These are phyloP conservation scores for Panurus biarmicus DNA, from an alignment of 2,113 vertebrate genomes.

Conservation along the genomic window DNA sequence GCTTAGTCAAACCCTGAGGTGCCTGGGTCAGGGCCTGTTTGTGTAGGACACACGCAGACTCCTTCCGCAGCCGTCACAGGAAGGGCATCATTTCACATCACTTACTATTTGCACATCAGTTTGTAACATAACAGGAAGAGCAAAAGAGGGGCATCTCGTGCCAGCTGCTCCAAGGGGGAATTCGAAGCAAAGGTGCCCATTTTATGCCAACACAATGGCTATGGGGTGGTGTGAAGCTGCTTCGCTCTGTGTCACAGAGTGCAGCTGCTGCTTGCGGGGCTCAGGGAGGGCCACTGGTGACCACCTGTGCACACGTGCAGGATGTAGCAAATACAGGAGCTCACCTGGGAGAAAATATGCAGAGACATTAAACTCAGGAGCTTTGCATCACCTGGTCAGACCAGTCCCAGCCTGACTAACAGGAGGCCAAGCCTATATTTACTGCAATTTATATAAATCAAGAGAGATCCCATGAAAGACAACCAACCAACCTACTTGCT, in stretches of 20 bases:
- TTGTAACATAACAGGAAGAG: background rate
- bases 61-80: background rate
- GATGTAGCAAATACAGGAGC: background rate
- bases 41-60: fast-evolving
- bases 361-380: background rate
- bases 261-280: background rate
- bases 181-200: background rate
- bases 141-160: background rate
- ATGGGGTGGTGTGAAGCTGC: background rate
- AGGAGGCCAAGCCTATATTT: conserved; percentile 48
- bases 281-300: background rate
- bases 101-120: background rate
- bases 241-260: fast-evolving
- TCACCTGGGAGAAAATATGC: background rate
- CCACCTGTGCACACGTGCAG: fast-evolving
- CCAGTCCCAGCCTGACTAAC: conserved; percentile 29
- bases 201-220: background rate
- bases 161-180: background rate
- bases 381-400: background rate
- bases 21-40: background rate
- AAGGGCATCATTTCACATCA: background rate
- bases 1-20: background rate
- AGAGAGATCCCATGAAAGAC: conserved; percentile 25
- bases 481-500: conserved; percentile 22
- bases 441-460: conserved; percentile 51